Conservation (phyloP, 30 jellyfish, hydroid and myxozoan genomes). For the Morbakka virulenta region DNA sequence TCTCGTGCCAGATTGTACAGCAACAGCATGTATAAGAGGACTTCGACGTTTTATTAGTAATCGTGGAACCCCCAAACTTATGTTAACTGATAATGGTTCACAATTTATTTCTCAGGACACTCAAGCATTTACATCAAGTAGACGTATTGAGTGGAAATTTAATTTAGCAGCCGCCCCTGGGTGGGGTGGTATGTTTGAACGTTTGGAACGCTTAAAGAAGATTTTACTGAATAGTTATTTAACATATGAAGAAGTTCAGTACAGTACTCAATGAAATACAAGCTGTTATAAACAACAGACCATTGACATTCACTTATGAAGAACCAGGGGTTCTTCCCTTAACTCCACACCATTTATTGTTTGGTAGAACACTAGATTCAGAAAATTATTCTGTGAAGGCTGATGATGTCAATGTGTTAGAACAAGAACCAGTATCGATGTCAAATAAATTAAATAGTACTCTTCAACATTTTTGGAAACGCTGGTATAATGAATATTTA, state of each 20-base stretch:
- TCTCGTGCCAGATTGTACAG: constrained; percentile 3
- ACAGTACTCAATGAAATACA: neutral
- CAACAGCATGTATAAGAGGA: neutral
- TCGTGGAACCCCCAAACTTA: neutral
- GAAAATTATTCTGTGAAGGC: no score
- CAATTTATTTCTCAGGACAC: constrained; percentile 12
- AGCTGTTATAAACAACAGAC: neutral
- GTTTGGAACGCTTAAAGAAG: constrained; percentile 19
- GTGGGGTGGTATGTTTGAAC: constrained; percentile 42
- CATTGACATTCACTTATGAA: constrained; percentile 7
- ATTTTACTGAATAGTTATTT: neutral
- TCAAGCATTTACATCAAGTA: neutral
- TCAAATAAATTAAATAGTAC: no score
- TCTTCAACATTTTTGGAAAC: neutral
- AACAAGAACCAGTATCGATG: no score
- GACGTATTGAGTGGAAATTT: neutral
- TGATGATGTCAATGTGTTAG: no score
- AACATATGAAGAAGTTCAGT: no score
- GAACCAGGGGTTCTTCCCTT: neutral
- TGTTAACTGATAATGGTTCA: neutral
- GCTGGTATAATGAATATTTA: constrained; percentile 30
- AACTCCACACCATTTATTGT: constrained; percentile 5
- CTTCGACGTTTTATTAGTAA: neutral
- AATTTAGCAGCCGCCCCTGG: constrained; percentile 29
- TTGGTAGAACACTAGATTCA: neutral